Conservation (phyloP, 2,888 invertebrate genomes). For the Biston betularia region DNA sequence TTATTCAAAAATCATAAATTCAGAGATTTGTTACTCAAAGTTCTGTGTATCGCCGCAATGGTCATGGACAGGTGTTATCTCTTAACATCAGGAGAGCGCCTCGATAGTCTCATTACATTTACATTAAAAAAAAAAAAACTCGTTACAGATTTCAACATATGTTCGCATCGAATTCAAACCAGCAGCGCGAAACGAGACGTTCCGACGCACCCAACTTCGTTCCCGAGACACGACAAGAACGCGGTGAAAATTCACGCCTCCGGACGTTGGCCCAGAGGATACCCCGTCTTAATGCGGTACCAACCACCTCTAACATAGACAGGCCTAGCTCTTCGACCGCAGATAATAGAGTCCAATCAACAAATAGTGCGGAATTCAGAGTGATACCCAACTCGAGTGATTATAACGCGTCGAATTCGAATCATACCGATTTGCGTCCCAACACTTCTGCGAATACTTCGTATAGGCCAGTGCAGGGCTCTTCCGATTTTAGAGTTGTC, state of each 20-base stretch:
- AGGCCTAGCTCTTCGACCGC: conserved; percentile 15
- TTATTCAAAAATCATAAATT: no score
- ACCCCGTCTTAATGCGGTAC: conserved; percentile 65
- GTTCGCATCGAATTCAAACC: conserved; percentile 61
- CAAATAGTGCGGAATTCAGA: conserved; percentile 1
- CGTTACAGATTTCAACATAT: conserved; percentile 69
- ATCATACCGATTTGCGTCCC: conserved; percentile 34
- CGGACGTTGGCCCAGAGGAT: conserved; percentile 69
- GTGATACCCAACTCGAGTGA: not conserved
- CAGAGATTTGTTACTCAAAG: no score
- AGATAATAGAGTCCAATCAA: conserved; percentile 6
- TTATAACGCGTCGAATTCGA: conserved; percentile 26
- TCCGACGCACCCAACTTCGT: conserved; percentile 58
- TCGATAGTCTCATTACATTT: no score
- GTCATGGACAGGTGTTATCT: no score
- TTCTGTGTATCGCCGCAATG: no score
- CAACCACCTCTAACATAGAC: conserved; percentile 45
- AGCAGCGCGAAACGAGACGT: conserved; percentile 40
- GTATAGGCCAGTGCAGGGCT: not conserved
- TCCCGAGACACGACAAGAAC: conserved; percentile 59
- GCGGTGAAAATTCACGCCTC: conserved; percentile 66
- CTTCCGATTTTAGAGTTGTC: conserved; percentile 9
- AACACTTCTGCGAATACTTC: conserved; percentile 18
- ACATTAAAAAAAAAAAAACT: no score
- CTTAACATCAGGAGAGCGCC: no score